These are phyloP conservation scores for Xiphorhynchus erythropygius DNA, from an alignment of 2,797 vertebrate genomes.

Conservation along the genomic window DNA sequence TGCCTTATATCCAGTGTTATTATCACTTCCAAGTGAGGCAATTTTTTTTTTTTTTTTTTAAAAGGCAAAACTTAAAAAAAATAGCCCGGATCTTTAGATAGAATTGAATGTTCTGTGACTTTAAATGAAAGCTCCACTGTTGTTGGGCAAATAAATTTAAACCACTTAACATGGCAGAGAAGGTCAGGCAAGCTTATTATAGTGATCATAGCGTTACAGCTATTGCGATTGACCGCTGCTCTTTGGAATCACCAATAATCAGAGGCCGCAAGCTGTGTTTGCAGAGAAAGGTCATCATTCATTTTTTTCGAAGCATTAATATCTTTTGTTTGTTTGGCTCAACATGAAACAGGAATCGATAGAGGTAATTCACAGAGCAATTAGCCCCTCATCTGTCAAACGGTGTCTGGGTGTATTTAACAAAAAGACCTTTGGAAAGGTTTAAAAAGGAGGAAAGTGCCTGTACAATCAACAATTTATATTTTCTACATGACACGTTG, in stretches of 20 bases:
- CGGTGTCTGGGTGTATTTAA: conserved; percentile 85
- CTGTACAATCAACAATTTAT: conserved; percentile 84
- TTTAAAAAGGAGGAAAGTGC: conserved; percentile 82
- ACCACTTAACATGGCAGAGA: conserved; percentile 88
- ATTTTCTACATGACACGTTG: conserved; percentile 82
- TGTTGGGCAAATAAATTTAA: conserved; percentile 89
- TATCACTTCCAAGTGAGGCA: not conserved
- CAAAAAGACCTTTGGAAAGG: conserved; percentile 85
- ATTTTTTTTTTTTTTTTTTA: too few relatives aligned
- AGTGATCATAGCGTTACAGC: conserved; percentile 87
- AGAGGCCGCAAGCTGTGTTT: conserved; percentile 88
- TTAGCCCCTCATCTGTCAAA: conserved; percentile 89
- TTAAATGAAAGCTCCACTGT: conserved; percentile 84
- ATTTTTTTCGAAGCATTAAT: conserved; percentile 89
- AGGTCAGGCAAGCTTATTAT: conserved; percentile 87
- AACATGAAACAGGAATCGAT: conserved; percentile 91
- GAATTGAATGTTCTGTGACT: conserved; percentile 84
- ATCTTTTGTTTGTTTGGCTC: conserved; percentile 92
- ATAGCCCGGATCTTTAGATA: conserved; percentile 70
- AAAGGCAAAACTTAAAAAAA: not conserved
- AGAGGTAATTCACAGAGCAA: conserved; percentile 90
- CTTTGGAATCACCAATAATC: conserved; percentile 87
- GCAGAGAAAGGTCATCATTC: conserved; percentile 91
- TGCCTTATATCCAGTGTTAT: not conserved
- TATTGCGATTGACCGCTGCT: conserved; percentile 86